Percentiles rank a stretch among this genome's conserved stretches.
Conservation (phyloP, 92 coral and sea anemone species). For the Phenganax marumi region DNA sequence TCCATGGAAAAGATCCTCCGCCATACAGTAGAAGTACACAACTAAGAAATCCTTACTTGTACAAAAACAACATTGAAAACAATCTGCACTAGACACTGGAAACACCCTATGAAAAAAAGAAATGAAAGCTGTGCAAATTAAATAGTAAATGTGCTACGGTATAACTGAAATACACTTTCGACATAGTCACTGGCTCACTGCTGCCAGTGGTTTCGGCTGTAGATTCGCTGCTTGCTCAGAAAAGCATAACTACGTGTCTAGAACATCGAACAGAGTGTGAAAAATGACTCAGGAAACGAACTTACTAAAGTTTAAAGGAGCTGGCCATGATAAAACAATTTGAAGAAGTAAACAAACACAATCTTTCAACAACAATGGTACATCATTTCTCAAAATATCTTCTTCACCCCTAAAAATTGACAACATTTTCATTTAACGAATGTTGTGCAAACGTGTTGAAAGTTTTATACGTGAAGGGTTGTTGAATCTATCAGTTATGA, state of each 20-base stretch:
- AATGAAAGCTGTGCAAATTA: background rate
- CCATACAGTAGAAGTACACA: background rate
- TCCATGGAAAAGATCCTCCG: background rate
- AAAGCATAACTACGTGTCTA: too few relatives aligned
- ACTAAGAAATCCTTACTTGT: slow-evolving; percentile 66
- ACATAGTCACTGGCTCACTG: too few relatives aligned
- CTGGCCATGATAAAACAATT: slow-evolving; percentile 83
- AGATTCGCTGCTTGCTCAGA: too few relatives aligned
- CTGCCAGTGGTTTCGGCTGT: too few relatives aligned
- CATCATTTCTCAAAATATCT: slow-evolving; percentile 22
- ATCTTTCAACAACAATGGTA: slow-evolving; percentile 81
- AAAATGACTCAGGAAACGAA: background rate
- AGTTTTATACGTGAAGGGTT: too few relatives aligned
- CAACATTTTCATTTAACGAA: background rate
- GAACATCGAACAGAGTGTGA: too few relatives aligned
- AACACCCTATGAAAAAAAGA: slow-evolving; percentile 61
- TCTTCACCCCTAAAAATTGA: slow-evolving; percentile 9
- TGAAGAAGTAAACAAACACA: slow-evolving; percentile 80
- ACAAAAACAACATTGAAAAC: slow-evolving; percentile 66
- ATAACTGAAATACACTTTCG: too few relatives aligned
- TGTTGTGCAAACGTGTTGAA: background rate
- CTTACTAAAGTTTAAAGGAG: slow-evolving; percentile 71
- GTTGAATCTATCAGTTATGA: too few relatives aligned
- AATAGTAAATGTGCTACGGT: too few relatives aligned
- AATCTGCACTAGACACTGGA: slow-evolving; percentile 83